Base-by-base conservation (phyloP, 2,113 vertebrate genomes). In the Lagopus muta region DNA sequence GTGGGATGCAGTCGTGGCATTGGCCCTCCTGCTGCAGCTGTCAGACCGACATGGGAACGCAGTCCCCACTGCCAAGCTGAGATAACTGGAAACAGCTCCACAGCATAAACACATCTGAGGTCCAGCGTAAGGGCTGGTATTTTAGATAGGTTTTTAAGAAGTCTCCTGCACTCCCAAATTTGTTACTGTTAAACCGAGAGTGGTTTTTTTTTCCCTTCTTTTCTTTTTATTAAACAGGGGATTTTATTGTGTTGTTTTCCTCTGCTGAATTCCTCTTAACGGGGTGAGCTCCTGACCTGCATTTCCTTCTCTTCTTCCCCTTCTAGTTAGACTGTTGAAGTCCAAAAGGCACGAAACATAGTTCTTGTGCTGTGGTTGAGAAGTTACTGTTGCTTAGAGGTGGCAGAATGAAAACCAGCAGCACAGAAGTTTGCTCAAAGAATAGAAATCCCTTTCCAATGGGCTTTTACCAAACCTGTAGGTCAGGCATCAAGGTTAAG, bases 31-130 rank as follows among this genome's bases (percentile, higher is more conserved):
- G 3, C 38, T 10, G 78, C 76, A 42, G 1, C 58, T 32, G 14
- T 19, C 55, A 18, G 27, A 32, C 86, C 5, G 4, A 24, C 13
- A 1, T 72, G 6, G 4, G 1, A 30, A 62, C 2, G 24, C 60
- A 0, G 18, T 52, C 38, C 57, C 64, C 3, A 20, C 57, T 54
- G 74, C 92, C 82, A 60, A 71, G 36, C 28, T 38, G 6, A 36
- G 70, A 24, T 57, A 89, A 95, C 76, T 89, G 30, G 1, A 82
- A 92, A 45, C 77, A 87, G 83, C 93, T 93, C 85, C 22, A 14
- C 64, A 64, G 70, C 67, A 34, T 32, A 40, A 90, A 82, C 32
- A 25, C 45, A 5, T 50, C 52, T 13, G 70, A 86, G 65, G 48
- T 80, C 77, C 65, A 16, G 64, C 13, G 1, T 3, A 42, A 86